Evolutionary conservation across 1,140 invertebrate genomes (phyloP).

Genomic region (Chlorops oryzae): DNA sequence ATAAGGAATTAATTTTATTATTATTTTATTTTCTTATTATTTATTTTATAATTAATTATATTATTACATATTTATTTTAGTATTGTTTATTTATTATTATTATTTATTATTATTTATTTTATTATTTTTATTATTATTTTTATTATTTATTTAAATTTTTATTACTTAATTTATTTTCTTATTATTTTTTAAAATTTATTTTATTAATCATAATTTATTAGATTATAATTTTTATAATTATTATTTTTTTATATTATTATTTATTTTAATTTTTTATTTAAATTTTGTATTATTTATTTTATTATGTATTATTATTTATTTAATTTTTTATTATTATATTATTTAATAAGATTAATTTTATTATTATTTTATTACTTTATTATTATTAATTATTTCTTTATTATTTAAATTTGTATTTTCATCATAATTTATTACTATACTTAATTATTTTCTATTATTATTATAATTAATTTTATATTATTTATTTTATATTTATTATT

Average conservation of each 20-base stretch:
- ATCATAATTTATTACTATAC: no score
- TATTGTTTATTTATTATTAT: no score
- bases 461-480: background rate
- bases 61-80: no score
- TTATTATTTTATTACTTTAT: background rate
- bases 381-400: background rate
- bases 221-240: constrained; percentile 1
- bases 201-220: background rate
- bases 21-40: constrained; percentile 2
- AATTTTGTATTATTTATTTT: no score
- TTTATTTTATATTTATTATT: background rate
- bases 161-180: background rate
- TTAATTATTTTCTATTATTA: background rate
- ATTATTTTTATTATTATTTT: no score
- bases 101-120: no score
- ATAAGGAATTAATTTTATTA: constrained; percentile 31
- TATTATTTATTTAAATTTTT: no score
- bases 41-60: no score
- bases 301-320: background rate
- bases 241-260: constrained; percentile 3
- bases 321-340: constrained; percentile 20
- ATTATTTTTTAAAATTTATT: constrained; percentile 1
- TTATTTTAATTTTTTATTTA: no score
- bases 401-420: background rate
- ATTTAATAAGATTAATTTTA: constrained; percentile 34